These are phyloP conservation scores for Empidonax alnorum DNA, from an alignment of 2,113 vertebrate genomes.

Conservation along the genomic window DNA sequence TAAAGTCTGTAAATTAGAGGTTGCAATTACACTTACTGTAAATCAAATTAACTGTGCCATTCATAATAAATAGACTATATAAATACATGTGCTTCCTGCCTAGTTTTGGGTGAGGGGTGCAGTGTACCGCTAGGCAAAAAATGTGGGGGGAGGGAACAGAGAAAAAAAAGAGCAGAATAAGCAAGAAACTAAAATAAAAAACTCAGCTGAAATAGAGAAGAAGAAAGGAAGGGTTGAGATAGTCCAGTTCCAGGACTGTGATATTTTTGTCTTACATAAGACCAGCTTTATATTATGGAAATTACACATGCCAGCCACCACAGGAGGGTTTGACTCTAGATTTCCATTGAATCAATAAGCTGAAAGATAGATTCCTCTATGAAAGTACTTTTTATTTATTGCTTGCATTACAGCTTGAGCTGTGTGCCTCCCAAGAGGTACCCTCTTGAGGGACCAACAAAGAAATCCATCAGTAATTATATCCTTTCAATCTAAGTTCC, in stretches of 20 bases:
- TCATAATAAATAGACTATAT: not conserved
- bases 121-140: fast-evolving
- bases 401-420: not conserved
- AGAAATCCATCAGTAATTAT: not conserved
- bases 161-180: fast-evolving
- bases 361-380: not conserved
- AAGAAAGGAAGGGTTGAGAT: not conserved
- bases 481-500: not conserved
- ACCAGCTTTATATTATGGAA: not conserved
- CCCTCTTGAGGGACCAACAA: not conserved
- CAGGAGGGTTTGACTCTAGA: not conserved
- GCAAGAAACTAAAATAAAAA: not conserved
- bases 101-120: not conserved
- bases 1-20: not conserved
- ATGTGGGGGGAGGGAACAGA: fast-evolving
- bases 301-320: fast-evolving
- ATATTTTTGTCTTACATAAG: not conserved
- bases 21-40: not conserved
- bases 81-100: not conserved
- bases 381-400: not conserved
- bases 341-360: not conserved
- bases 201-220: not conserved
- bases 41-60: not conserved
- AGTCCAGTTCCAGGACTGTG: not conserved
- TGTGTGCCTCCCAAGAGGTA: not conserved